A percentile compares a stretch with the other conserved stretches of the same genome.
phyloP scores from a whole-genome alignment of 2,113 vertebrate species.

The Ginglymostoma cirratum region DNA sequence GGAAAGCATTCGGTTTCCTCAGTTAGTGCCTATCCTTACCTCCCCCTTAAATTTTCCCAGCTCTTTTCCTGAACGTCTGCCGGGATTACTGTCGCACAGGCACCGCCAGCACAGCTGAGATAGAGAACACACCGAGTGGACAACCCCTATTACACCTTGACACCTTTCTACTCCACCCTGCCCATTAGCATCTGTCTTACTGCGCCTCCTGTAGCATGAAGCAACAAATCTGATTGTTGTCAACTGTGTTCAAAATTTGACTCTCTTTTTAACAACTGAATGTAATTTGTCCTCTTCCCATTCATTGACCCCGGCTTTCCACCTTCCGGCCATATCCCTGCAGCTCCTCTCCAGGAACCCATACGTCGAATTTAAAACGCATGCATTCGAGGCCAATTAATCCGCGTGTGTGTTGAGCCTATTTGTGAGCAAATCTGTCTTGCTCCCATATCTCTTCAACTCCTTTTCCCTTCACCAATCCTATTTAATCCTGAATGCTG shows the following conservation, averaged over 20 bases:
- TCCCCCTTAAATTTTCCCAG: background rate
- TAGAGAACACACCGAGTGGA: background rate
- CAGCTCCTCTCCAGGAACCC: too few relatives aligned
- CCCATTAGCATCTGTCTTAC: background rate
- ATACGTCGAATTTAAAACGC: too few relatives aligned
- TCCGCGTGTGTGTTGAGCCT: background rate
- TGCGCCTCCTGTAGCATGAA: background rate
- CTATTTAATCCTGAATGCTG: too few relatives aligned
- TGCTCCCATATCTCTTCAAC: background rate
- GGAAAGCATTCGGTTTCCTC: background rate
- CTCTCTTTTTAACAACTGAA: background rate
- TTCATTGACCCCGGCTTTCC: too few relatives aligned
- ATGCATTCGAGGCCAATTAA: too few relatives aligned
- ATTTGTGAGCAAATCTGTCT: background rate
- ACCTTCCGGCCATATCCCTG: too few relatives aligned
- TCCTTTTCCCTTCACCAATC: too few relatives aligned
- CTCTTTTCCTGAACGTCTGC: background rate
- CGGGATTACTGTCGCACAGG: background rate
- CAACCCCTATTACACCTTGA: background rate
- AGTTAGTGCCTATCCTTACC: background rate
- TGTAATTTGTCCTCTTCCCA: too few relatives aligned
- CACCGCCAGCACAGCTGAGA: background rate
- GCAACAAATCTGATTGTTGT: background rate
- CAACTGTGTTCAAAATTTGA: background rate
- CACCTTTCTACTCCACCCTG: background rate